phyloP scores from a whole-genome alignment of 2,888 invertebrate genomes.

The Drosophila affinis region DNA sequence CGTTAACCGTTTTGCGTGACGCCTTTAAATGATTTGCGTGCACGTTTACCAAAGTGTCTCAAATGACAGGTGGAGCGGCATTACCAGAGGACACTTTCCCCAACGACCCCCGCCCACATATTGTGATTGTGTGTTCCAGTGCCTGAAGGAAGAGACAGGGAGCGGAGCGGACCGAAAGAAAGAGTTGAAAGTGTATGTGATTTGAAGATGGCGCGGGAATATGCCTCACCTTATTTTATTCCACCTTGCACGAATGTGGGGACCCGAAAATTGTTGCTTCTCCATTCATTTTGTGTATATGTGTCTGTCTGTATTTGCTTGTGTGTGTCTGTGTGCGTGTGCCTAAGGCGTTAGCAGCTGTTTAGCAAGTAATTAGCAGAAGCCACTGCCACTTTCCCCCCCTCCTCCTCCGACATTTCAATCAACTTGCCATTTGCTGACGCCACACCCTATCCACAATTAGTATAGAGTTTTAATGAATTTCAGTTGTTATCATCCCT shows the following conservation, averaged over 20 bases:
- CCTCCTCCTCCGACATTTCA: background rate
- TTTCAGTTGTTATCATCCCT: background rate
- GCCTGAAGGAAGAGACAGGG: background rate
- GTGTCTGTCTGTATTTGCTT: background rate
- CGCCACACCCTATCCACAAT: background rate
- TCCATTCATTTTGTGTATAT: background rate
- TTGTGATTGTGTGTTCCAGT: background rate
- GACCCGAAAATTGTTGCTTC: conserved; percentile 27
- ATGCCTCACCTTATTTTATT: background rate
- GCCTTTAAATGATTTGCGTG: conserved; percentile 69
- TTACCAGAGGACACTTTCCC: background rate
- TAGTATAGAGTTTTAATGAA: background rate
- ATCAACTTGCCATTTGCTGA: background rate
- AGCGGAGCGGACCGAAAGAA: conserved; percentile 8
- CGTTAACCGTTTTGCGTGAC: conserved; percentile 59
- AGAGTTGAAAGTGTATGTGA: background rate
- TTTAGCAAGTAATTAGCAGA: conserved; percentile 54
- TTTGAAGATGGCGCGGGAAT: background rate
- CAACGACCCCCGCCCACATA: conserved; percentile 7
- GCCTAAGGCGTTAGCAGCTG: conserved; percentile 54
- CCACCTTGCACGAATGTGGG: background rate
- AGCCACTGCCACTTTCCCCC: background rate
- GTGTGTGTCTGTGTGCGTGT: conserved; percentile 5
- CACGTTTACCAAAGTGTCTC: background rate
- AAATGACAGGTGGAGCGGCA: background rate